Evolutionary conservation across 2,888 invertebrate species (phyloP), one percentile per base, ranked within the genome.

Genomic region (Euplagia quadripunctaria): DNA sequence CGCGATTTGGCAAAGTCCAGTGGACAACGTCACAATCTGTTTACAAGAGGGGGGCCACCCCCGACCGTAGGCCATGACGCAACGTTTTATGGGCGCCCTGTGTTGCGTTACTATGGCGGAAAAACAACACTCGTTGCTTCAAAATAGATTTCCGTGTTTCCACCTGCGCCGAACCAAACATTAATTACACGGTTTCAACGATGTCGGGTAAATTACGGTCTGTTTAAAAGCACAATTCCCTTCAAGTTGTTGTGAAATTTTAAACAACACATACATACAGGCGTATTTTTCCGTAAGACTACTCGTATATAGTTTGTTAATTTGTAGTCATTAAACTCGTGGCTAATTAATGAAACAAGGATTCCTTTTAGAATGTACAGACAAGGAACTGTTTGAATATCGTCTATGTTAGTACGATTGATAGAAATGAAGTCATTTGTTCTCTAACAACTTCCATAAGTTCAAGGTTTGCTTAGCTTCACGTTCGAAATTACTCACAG

Each of bases 111-210:
- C 94, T 89, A 92, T 92, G 93, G 91, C 92, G 93, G 95, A 94
- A 94, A 94, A 95, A 94, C 93, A 94, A 94, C 92, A 91, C 86
- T 89, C 87, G 86, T 85, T 85, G 82, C 82, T 90, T 93, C 90
- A 91, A 95, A 94, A 96, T 95, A 94, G 94, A 94, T 92, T 94
- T 93, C 92, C 92, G 89, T 89, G 90, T 92, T 93, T 84, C 89
- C 91, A 91, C 91, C 90, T 91, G 89, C 85, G 88, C 84, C 83
- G 80, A 81, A 82, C 83, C 83, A 89, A 89, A 90, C 89, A 91
- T 86, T 87, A 82, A 88, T 89, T 90, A 82, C 84, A 88, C 86
- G 85, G 86, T 85, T 79, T 78, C 75, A 74, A 78, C 80, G 75
- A 78, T 85, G 80, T 82, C 77, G 76, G 73, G 75, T 85, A 82